Evolutionary conservation across 2,888 invertebrate species (phyloP).

Genomic region (Hymenopus coronatus): DNA sequence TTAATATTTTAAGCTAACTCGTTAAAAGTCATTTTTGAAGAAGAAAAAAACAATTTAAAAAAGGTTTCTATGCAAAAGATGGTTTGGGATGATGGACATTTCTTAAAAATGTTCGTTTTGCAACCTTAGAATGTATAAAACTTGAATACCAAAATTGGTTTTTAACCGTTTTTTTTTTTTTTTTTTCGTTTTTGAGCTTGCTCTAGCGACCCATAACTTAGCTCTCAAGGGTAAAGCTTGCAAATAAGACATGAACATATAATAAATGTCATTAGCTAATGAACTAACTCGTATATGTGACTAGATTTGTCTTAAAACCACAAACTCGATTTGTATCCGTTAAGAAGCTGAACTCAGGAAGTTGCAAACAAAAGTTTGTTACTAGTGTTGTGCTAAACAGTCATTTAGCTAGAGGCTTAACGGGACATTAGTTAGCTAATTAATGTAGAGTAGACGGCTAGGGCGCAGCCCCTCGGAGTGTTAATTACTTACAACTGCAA

Average conservation of each 20-base stretch:
- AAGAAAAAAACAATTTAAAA: too few relatives aligned
- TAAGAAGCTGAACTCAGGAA: neutral
- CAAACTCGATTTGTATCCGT: neutral
- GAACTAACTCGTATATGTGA: neutral
- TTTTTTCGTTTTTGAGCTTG: too few relatives aligned
- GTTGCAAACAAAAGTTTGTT: neutral
- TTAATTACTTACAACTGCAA: neutral
- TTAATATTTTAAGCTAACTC: too few relatives aligned
- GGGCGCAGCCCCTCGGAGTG: neutral
- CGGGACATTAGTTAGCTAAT: constrained; percentile 17
- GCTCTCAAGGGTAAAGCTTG: too few relatives aligned
- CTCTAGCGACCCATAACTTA: too few relatives aligned
- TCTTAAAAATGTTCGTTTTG: too few relatives aligned
- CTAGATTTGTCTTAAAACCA: neutral
- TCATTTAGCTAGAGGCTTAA: constrained; percentile 6
- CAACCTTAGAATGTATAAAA: too few relatives aligned
- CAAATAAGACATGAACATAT: neutral
- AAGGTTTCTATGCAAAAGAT: too few relatives aligned
- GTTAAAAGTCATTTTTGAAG: too few relatives aligned
- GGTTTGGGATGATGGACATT: too few relatives aligned
- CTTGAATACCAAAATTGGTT: too few relatives aligned
- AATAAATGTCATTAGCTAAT: neutral
- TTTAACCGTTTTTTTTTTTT: too few relatives aligned
- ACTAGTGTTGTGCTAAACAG: neutral
- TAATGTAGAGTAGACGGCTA: neutral